Conservation (phyloP, 1,140 invertebrate genomes). For the Acyrthosiphon pisum region DNA sequence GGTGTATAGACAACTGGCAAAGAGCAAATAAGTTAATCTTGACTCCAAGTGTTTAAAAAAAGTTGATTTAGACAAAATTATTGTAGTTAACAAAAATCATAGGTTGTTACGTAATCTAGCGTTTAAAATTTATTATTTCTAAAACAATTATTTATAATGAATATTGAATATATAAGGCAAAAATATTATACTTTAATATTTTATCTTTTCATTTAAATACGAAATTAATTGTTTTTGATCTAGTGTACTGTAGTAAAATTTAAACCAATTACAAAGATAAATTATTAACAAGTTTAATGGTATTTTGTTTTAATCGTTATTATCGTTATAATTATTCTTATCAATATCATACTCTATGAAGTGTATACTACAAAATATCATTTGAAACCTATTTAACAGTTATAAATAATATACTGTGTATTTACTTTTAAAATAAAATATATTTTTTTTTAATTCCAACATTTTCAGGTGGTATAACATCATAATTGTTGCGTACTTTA, state of each 20-base stretch:
- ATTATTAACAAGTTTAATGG: conserved; percentile 6
- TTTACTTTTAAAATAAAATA: not conserved
- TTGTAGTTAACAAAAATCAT: not conserved
- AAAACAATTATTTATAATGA: conserved; percentile 33
- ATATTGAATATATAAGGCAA: not conserved
- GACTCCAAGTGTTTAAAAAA: not conserved
- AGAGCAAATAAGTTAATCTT: not conserved
- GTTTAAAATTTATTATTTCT: not conserved
- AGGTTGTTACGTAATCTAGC: not conserved
- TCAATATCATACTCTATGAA: not conserved
- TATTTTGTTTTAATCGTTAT: not conserved
- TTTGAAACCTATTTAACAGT: not conserved
- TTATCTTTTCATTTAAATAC: not conserved
- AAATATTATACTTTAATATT: not conserved
- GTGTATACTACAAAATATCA: not conserved
- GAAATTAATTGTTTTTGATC: conserved; percentile 18
- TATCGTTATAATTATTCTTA: not conserved
- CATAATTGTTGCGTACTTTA: not conserved
- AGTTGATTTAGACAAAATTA: not conserved
- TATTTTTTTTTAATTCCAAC: not conserved
- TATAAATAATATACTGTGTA: not conserved
- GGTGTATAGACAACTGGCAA: not conserved
- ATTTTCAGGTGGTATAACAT: not conserved
- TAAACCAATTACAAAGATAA: not conserved
- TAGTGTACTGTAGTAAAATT: not conserved